Percentiles rank a stretch among this genome's conserved stretches.
phyloP scores from a whole-genome alignment of 2,113 vertebrate genomes.

The Microtus pennsylvanicus region DNA sequence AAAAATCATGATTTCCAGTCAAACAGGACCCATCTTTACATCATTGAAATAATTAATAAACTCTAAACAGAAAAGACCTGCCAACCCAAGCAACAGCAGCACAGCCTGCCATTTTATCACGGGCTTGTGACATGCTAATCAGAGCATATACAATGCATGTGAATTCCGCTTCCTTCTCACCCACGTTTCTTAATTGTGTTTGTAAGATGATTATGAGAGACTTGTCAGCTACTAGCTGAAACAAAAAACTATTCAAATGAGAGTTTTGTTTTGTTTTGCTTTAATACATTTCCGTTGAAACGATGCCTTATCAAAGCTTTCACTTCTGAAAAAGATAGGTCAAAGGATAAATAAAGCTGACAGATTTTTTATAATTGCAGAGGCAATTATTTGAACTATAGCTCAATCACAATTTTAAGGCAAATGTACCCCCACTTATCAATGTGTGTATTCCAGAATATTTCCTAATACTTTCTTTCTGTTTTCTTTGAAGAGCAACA shows the following conservation, averaged over 20 bases:
- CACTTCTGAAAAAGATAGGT: slow-evolving; percentile 27
- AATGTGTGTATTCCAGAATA: slow-evolving; percentile 30
- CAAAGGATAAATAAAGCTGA: slow-evolving; percentile 64
- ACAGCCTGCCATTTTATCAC: neutral
- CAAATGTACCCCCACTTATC: slow-evolving; percentile 46
- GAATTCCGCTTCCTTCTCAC: neutral
- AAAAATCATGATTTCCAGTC: neutral
- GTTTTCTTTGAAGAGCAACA: slow-evolving; percentile 28
- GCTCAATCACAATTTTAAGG: slow-evolving; percentile 29
- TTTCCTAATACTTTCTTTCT: slow-evolving; percentile 42
- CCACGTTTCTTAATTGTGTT: slow-evolving; percentile 52
- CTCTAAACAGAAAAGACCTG: neutral
- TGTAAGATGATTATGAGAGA: slow-evolving; percentile 59
- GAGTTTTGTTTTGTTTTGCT: neutral
- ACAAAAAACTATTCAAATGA: slow-evolving; percentile 60
- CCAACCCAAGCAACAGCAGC: neutral
- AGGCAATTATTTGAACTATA: slow-evolving; percentile 55
- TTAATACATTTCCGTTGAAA: slow-evolving; percentile 54
- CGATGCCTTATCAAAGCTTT: slow-evolving; percentile 47
- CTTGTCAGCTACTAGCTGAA: slow-evolving; percentile 45
- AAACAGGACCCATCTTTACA: neutral
- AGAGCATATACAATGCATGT: neutral
- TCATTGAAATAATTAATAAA: slow-evolving; percentile 15
- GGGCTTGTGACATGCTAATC: neutral
- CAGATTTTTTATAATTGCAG: slow-evolving; percentile 42